These are phyloP conservation scores for Rattus norvegicus DNA, from an alignment of 2,113 vertebrate species.

Conservation along the genomic window DNA sequence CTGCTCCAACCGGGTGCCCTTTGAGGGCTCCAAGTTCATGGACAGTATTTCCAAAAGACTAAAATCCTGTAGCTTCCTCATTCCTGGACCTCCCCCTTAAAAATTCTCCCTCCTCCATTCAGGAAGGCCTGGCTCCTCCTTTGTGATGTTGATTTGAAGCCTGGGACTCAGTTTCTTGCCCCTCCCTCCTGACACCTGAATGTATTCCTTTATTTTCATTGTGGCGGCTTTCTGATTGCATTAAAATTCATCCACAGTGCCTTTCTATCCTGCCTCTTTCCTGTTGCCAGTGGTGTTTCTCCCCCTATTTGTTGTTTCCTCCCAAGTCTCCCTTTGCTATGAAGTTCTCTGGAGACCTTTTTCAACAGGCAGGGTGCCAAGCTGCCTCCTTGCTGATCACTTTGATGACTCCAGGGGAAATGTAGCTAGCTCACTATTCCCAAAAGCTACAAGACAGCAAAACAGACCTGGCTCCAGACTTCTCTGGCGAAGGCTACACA, in stretches of 20 bases:
- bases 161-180: constrained; percentile 80
- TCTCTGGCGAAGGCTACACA: not conserved
- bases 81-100: constrained; percentile 84
- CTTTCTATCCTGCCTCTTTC: constrained; percentile 83
- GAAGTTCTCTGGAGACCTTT: not conserved
- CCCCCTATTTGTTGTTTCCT: not conserved
- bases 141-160: constrained; percentile 86
- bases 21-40: constrained; percentile 83
- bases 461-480: not conserved
- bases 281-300: constrained; percentile 75
- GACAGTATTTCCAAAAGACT: constrained; percentile 83
- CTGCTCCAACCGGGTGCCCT: constrained; percentile 31
- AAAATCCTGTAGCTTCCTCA: constrained; percentile 84
- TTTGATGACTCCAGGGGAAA: not conserved
- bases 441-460: not conserved
- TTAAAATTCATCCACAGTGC: constrained; percentile 89
- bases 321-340: not conserved
- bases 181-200: constrained; percentile 87
- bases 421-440: not conserved
- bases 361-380: not conserved
- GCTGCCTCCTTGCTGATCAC: not conserved
- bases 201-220: constrained; percentile 89
- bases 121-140: constrained; percentile 73
- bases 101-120: constrained; percentile 87
- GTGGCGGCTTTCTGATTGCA: constrained; percentile 90